phyloP scores from a whole-genome alignment of 2,113 vertebrate species.

The Otocyon megalotis region DNA sequence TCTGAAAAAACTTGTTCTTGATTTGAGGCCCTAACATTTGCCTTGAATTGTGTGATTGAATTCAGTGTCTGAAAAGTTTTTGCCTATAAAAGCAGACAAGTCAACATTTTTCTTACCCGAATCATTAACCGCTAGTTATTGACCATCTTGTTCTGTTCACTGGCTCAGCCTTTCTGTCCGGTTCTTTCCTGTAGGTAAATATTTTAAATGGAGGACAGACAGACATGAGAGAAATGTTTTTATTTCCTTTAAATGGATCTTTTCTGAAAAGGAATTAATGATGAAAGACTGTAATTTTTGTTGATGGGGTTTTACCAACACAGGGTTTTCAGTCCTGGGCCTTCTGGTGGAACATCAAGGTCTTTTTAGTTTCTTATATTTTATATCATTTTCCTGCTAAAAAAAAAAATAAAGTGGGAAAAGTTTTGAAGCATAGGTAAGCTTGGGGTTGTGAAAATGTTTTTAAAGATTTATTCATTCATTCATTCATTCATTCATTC shows the following conservation, averaged over 20 bases:
- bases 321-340: neutral
- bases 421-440: neutral
- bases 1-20: neutral
- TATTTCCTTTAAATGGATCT: constrained; percentile 4
- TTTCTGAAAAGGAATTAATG: constrained; percentile 1
- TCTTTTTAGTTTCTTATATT: neutral
- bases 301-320: neutral
- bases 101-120: neutral
- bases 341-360: neutral
- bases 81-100: neutral
- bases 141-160: neutral
- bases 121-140: neutral
- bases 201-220: neutral
- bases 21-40: neutral
- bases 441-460: neutral
- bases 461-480: too few species aligned
- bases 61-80: neutral
- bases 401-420: neutral
- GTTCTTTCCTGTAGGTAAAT: neutral
- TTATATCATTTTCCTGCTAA: neutral
- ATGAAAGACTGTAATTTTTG: neutral
- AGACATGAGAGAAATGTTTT: neutral
- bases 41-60: neutral
- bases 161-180: neutral
- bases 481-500: too few species aligned